phyloP scores from a whole-genome alignment of 2,113 vertebrate species.

The Protomyctophum bolini region DNA sequence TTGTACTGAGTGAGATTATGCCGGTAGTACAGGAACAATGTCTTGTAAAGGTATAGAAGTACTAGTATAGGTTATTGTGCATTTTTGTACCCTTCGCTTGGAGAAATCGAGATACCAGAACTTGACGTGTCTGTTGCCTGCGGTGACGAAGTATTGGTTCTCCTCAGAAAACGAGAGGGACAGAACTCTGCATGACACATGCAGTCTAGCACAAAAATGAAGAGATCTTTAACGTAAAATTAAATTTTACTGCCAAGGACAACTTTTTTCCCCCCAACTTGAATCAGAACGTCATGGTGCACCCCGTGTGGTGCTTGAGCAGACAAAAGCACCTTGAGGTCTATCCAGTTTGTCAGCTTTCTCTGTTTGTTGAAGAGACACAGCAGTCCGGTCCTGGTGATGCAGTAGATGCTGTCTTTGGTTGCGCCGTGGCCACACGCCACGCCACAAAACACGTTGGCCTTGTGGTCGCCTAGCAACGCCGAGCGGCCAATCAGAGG shows the following conservation, averaged over 20 bases:
- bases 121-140: slow-evolving; percentile 87
- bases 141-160: slow-evolving; percentile 89
- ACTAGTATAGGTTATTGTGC: background rate
- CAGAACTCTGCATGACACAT: slow-evolving; percentile 79
- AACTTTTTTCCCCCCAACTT: too few relatives aligned
- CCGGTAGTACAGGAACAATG: too few relatives aligned
- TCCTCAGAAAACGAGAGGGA: slow-evolving; percentile 87
- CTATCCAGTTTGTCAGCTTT: slow-evolving; percentile 85
- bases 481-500: slow-evolving; percentile 89
- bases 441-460: slow-evolving; percentile 86
- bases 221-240: too few relatives aligned
- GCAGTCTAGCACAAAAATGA: too few relatives aligned
- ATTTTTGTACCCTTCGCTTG: slow-evolving; percentile 77
- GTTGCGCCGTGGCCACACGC: slow-evolving; percentile 83
- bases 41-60: too few relatives aligned
- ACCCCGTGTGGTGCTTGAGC: background rate
- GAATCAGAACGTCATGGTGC: too few relatives aligned
- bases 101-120: slow-evolving; percentile 90
- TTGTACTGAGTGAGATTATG: too few relatives aligned
- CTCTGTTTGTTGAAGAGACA: slow-evolving; percentile 85
- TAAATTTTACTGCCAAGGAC: too few relatives aligned
- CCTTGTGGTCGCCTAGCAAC: slow-evolving; percentile 85
- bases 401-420: slow-evolving; percentile 82
- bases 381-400: slow-evolving; percentile 85
- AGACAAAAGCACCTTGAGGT: slow-evolving; percentile 79